A percentile compares a stretch with the other conserved stretches of the same genome.
Evolutionary conservation across 1,140 invertebrate genomes (phyloP).

Genomic region (Araneus ventricosus): DNA sequence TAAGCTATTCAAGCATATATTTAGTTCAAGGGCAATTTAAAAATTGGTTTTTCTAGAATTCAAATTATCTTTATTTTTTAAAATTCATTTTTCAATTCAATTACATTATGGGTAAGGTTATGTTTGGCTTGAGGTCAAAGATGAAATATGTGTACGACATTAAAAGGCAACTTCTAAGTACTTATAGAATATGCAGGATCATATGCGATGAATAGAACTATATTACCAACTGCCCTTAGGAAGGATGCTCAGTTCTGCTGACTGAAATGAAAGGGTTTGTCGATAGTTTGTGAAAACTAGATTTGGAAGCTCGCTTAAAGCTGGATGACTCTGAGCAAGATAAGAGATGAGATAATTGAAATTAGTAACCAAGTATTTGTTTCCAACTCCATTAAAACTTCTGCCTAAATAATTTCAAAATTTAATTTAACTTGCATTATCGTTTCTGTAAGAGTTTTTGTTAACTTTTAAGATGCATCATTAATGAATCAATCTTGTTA

Average conservation of each 20-base stretch:
- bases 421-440: not conserved
- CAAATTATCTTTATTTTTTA: too few relatives aligned
- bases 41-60: too few relatives aligned
- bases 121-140: too few relatives aligned
- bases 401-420: not conserved
- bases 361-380: not conserved
- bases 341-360: not conserved
- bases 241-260: not conserved
- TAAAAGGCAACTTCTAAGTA: not conserved
- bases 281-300: conserved; percentile 1
- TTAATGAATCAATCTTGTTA: too few relatives aligned
- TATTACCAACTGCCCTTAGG: not conserved
- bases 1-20: too few relatives aligned
- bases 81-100: too few relatives aligned
- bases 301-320: not conserved
- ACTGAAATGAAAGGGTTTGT: not conserved
- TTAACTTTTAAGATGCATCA: too few relatives aligned
- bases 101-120: too few relatives aligned
- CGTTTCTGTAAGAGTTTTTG: not conserved
- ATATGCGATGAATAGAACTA: not conserved
- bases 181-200: not conserved
- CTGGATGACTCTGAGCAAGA: not conserved
- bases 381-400: not conserved
- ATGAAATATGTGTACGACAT: not conserved
- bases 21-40: too few relatives aligned